Evolutionary conservation across 37 sponge, comb jelly and placozoan species (phyloP), one percentile per base, ranked within the genome.

Genomic region (Cliona cf. orientalis): DNA sequence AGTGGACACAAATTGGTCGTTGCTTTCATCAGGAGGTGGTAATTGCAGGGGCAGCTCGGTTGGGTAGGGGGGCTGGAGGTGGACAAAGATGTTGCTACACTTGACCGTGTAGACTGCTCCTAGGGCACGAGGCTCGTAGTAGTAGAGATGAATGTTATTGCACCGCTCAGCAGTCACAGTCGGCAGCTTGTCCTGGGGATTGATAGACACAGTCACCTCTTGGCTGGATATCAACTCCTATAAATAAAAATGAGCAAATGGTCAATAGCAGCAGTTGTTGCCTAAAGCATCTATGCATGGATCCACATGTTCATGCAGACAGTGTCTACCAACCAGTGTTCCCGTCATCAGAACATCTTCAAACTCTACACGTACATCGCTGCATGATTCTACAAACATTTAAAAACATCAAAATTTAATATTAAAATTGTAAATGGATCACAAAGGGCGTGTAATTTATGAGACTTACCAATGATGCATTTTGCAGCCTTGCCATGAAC

Each of bases 211-310:
- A 0, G 76, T 46, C 19, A 87, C 75, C 44, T 57, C 59, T 23
- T 70, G 39, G 36, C 85, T 76, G 65, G 49, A 35, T 11, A 87
- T 80, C 23, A 92, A 14, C 32, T 92, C 93, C 93, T 92, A 72
- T 3, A 45, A 53, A 40, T 14, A 40, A 4, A 61, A 61, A 6
- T 49, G 9, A 49, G 71, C 34, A 11, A 67, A 40, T 37, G 37
- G 11, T 21, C 17, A 32, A 32, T 25, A 67, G 25, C 62, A 36
- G 32, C 21, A 67, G 32, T 7, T 32, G 9, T 32, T 36, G 17
- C 25, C 36, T 37, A 40, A 32, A 40, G 39, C 4, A 32, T 25
- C 3, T 5, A 40, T 49, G 14, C 53, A 49, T 14, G 53, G 9
- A 49, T 19, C 14, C 9, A 9, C 14, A 49, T 49, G 67, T 7